phyloP scores from a whole-genome alignment of 2,888 invertebrate genomes.

The Aphelenchoides bicaudatus region DNA sequence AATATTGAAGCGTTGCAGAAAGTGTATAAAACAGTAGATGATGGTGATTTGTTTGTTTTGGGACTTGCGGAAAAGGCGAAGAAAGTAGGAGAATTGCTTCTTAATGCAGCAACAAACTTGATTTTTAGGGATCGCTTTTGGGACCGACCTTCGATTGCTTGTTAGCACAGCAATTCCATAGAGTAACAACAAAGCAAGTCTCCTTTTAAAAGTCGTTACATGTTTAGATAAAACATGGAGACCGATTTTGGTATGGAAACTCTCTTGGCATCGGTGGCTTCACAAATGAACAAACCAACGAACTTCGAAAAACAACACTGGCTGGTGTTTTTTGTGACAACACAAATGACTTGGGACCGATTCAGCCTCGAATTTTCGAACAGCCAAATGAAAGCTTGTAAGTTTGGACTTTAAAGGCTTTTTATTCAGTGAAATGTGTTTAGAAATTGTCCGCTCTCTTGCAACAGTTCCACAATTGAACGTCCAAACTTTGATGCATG shows the following conservation, averaged over 20 bases:
- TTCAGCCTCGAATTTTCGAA: constrained; percentile 55
- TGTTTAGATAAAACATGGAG: constrained; percentile 44
- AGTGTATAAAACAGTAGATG: constrained; percentile 33
- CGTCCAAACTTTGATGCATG: constrained; percentile 42
- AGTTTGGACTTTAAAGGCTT: neutral
- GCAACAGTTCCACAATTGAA: constrained; percentile 50
- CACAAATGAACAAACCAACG: constrained; percentile 51
- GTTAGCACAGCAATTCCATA: constrained; percentile 54
- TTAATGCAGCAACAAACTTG: too few species aligned
- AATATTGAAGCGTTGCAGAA: constrained; percentile 13
- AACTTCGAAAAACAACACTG: constrained; percentile 54
- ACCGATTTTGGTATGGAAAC: constrained; percentile 62
- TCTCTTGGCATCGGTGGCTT: constrained; percentile 57
- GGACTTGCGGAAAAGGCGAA: constrained; percentile 58
- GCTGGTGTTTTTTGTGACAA: constrained; percentile 58
- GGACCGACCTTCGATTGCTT: constrained; percentile 60
- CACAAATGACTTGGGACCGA: constrained; percentile 45
- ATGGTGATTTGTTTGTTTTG: constrained; percentile 59
- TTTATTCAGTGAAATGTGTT: neutral
- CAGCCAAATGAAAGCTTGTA: constrained; percentile 57
- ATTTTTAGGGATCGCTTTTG: constrained; percentile 52
- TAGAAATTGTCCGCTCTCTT: constrained; percentile 55
- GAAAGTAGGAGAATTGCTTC: too few species aligned
- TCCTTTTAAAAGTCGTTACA: neutral
- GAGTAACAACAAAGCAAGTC: too few species aligned